Evolutionary conservation across 2,888 invertebrate species (phyloP).

Genomic region (Phrixothrix hirtus): DNA sequence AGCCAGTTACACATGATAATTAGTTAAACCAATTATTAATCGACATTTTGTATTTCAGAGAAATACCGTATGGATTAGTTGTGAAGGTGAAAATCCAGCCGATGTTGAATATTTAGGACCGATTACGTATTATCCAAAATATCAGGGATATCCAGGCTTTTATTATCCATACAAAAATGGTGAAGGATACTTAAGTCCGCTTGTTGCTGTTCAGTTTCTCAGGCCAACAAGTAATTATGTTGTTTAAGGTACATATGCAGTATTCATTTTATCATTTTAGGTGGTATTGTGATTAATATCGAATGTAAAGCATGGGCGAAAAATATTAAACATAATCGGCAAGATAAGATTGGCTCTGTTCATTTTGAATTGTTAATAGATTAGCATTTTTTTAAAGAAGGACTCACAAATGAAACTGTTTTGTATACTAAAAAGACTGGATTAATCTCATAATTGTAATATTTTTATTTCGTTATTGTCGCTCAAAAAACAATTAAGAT

Average conservation of each 20-base stretch:
- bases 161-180: slow-evolving; percentile 88
- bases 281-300: slow-evolving; percentile 61
- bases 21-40: not conserved
- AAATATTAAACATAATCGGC: slow-evolving; percentile 65
- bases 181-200: slow-evolving; percentile 84
- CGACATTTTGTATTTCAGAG: too few relatives aligned
- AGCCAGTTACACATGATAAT: too few relatives aligned
- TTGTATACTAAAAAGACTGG: slow-evolving; percentile 6
- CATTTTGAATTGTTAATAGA: slow-evolving; percentile 68
- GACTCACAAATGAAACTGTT: not conserved
- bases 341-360: slow-evolving; percentile 65
- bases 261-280: slow-evolving; percentile 54
- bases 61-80: slow-evolving; percentile 89
- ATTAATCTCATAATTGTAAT: too few relatives aligned
- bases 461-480: too few relatives aligned
- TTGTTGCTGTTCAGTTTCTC: slow-evolving; percentile 84
- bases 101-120: slow-evolving; percentile 91
- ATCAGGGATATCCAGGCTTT: slow-evolving; percentile 82
- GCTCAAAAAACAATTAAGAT: too few relatives aligned
- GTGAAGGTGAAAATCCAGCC: slow-evolving; percentile 91
- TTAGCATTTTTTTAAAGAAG: slow-evolving; percentile 22
- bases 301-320: slow-evolving; percentile 69
- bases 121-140: slow-evolving; percentile 75
- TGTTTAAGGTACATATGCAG: too few relatives aligned
- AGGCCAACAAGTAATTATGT: slow-evolving; percentile 79